Percentiles rank a stretch among this genome's conserved stretches.
phyloP scores from a whole-genome alignment of 2,113 vertebrate species.

The Eurystomus gularis region DNA sequence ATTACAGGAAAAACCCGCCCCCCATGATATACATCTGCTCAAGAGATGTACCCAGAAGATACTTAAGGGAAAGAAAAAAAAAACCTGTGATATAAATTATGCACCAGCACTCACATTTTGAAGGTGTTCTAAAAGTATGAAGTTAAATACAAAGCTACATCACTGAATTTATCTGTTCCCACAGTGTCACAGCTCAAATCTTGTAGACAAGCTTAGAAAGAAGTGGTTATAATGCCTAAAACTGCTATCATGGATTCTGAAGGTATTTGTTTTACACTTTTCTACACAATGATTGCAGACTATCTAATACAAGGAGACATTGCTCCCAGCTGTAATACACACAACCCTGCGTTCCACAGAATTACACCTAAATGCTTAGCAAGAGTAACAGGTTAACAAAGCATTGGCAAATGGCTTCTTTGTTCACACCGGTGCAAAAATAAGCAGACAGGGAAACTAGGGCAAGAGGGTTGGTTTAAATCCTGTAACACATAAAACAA shows the following conservation, averaged over 20 bases:
- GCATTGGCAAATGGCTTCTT: conserved; percentile 58
- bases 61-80: conserved; percentile 20
- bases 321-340: conserved; percentile 56
- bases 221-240: conserved; percentile 30
- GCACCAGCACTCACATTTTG: background rate
- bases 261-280: conserved; percentile 68
- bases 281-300: conserved; percentile 45
- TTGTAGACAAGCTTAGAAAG: conserved; percentile 39
- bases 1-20: conserved; percentile 34
- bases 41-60: background rate
- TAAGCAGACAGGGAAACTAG: conserved; percentile 4
- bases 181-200: background rate
- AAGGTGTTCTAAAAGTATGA: conserved; percentile 13
- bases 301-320: conserved; percentile 53
- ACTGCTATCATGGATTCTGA: conserved; percentile 27
- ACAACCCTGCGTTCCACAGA: background rate
- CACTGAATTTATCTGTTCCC: conserved; percentile 26
- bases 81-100: background rate
- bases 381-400: conserved; percentile 61
- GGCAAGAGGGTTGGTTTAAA: conserved; percentile 25
- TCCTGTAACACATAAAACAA: conserved; percentile 17
- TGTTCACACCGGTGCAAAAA: conserved; percentile 35
- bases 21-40: background rate
- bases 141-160: background rate
- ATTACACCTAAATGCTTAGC: background rate